A percentile compares a stretch with the other conserved stretches of the same genome.
phyloP scores from a whole-genome alignment of 2,888 invertebrate species.

The Eristalis arbustorum region DNA sequence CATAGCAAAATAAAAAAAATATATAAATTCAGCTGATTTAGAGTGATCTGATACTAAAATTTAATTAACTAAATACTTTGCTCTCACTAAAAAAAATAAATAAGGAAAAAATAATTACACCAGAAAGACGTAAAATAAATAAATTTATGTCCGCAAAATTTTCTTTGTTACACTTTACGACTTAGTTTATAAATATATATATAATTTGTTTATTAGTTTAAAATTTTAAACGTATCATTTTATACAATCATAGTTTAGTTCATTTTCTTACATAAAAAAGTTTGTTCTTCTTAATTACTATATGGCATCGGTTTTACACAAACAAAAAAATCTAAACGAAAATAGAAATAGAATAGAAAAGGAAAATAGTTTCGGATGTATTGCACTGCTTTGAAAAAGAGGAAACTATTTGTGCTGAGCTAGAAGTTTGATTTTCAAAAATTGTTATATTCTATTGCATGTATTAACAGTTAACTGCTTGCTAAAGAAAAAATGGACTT shows the following conservation, averaged over 20 bases:
- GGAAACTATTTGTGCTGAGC: slow-evolving; percentile 31
- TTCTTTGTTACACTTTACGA: slow-evolving; percentile 34
- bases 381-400: slow-evolving; percentile 9
- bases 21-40: slow-evolving; percentile 57
- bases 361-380: slow-evolving; percentile 23
- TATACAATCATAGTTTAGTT: slow-evolving; percentile 39
- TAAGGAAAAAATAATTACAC: slow-evolving; percentile 2
- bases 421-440: slow-evolving; percentile 2
- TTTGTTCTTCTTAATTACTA: slow-evolving; percentile 38
- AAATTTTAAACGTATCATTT: slow-evolving; percentile 24
- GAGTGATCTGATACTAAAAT: slow-evolving; percentile 26
- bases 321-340: background rate
- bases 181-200: slow-evolving; percentile 41
- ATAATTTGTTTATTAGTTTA: background rate
- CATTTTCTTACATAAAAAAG: slow-evolving; percentile 18
- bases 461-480: slow-evolving; percentile 18
- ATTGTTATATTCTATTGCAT: slow-evolving; percentile 34
- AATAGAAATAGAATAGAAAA: background rate
- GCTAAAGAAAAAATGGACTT: slow-evolving; percentile 63
- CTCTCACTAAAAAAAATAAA: slow-evolving; percentile 37
- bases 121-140: slow-evolving; percentile 23
- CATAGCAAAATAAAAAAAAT: slow-evolving; percentile 14
- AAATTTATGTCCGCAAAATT: slow-evolving; percentile 27
- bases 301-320: slow-evolving; percentile 46
- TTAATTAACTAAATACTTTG: slow-evolving; percentile 21